Evolutionary conservation across 2,113 vertebrate genomes (phyloP).

Genomic region (Psittacula cyanocephala): DNA sequence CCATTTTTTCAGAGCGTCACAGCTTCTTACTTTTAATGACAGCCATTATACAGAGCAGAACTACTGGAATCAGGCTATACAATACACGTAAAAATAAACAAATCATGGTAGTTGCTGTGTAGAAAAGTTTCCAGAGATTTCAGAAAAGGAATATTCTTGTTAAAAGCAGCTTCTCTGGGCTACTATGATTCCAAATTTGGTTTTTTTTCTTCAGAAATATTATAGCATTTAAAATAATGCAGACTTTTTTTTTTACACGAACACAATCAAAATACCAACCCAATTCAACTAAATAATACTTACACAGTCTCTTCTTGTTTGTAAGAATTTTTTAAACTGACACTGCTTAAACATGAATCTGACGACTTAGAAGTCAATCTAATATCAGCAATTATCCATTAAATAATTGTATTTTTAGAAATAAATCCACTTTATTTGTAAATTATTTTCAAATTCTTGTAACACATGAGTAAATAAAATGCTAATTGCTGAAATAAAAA

Average conservation of each 20-base stretch:
- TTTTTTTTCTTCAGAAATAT: neutral
- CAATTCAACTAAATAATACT: neutral
- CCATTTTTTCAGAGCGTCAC: neutral
- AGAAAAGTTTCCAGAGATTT: neutral
- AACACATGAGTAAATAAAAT: neutral
- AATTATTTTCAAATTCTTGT: neutral
- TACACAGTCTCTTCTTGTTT: neutral
- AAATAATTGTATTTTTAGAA: neutral
- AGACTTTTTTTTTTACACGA: neutral
- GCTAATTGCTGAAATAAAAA: neutral
- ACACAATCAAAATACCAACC: neutral
- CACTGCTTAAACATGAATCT: neutral
- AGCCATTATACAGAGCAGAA: neutral
- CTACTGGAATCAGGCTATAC: neutral
- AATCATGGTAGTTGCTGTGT: neutral
- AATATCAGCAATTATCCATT: neutral
- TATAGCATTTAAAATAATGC: neutral
- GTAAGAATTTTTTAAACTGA: neutral
- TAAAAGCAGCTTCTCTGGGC: neutral
- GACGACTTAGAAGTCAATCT: neutral
- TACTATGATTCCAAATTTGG: neutral
- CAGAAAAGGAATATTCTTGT: neutral
- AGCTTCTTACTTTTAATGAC: slow-evolving; percentile 10
- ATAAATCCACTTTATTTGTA: neutral
- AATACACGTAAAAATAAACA: neutral